These are phyloP conservation scores for Diabrotica undecimpunctata DNA, from an alignment of 1,140 invertebrate species.

Conservation along the genomic window DNA sequence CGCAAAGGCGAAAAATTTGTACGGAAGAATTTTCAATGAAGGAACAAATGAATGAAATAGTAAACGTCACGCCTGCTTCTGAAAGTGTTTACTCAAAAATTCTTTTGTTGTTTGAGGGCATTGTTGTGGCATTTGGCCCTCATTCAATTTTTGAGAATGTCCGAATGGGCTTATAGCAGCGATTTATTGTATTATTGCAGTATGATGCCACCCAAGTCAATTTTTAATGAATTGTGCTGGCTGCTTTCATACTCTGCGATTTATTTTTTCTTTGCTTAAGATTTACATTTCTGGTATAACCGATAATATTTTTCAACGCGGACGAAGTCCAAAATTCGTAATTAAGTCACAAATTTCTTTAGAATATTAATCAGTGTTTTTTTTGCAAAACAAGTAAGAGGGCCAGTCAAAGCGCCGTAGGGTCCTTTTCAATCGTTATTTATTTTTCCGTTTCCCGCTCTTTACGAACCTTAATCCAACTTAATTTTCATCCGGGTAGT, in stretches of 20 bases:
- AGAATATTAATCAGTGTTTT: too few relatives aligned
- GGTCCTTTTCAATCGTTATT: conserved; percentile 30
- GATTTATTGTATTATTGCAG: conserved; percentile 1
- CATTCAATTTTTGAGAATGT: not conserved
- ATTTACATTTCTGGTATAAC: not conserved
- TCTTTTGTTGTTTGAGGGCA: not conserved
- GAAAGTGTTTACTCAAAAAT: conserved; percentile 7
- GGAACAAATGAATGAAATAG: conserved; percentile 7
- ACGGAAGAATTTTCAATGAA: not conserved
- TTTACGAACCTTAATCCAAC: conserved; percentile 31
- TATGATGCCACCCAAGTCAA: conserved; percentile 8
- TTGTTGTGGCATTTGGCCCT: not conserved
- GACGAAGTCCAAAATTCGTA: not conserved
- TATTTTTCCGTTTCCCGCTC: conserved; percentile 38
- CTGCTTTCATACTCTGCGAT: too few relatives aligned
- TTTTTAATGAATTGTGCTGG: conserved; percentile 4
- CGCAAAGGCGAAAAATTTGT: not conserved
- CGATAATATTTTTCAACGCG: not conserved
- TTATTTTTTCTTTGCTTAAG: too few relatives aligned
- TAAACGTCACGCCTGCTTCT: not conserved
- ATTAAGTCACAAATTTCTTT: too few relatives aligned
- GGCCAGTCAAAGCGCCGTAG: not conserved
- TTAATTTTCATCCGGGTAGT: conserved; percentile 38
- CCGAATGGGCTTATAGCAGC: not conserved
- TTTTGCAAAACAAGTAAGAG: too few relatives aligned